phyloP scores from a whole-genome alignment of 2,797 vertebrate genomes.

The Ibycter americanus region DNA sequence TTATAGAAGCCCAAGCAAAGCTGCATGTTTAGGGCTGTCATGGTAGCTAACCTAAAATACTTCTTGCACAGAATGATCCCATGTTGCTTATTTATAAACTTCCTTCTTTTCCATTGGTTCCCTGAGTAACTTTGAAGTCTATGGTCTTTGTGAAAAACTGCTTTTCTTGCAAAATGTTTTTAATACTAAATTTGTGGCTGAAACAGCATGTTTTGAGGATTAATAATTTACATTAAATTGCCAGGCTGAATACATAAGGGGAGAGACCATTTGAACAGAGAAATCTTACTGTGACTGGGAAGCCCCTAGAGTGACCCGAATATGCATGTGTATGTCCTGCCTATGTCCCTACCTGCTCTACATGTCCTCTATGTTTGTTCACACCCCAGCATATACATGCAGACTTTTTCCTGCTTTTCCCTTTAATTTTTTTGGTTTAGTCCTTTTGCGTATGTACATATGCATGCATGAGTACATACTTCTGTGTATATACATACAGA shows the following conservation, averaged over 20 bases:
- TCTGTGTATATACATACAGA: neutral
- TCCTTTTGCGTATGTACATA: fast-evolving
- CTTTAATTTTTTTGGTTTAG: neutral
- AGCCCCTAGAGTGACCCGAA: neutral
- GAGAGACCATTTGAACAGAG: neutral
- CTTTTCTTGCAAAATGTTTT: neutral
- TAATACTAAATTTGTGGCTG: neutral
- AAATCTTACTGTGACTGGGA: neutral
- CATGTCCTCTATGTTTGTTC: neutral
- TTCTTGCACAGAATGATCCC: neutral
- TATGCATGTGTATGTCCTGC: neutral
- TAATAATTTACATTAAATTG: neutral
- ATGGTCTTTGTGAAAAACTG: neutral
- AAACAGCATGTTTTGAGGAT: neutral
- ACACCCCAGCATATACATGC: neutral
- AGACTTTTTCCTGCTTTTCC: neutral
- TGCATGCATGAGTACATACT: neutral
- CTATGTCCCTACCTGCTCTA: neutral
- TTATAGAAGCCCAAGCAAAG: neutral
- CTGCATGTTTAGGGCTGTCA: neutral
- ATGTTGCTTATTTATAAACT: neutral
- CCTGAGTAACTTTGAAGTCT: neutral
- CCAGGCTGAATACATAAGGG: neutral
- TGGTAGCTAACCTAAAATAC: neutral
- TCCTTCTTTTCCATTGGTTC: neutral